Base-by-base conservation (phyloP, 2,113 vertebrate genomes). In the Odontophorus gujanensis region DNA sequence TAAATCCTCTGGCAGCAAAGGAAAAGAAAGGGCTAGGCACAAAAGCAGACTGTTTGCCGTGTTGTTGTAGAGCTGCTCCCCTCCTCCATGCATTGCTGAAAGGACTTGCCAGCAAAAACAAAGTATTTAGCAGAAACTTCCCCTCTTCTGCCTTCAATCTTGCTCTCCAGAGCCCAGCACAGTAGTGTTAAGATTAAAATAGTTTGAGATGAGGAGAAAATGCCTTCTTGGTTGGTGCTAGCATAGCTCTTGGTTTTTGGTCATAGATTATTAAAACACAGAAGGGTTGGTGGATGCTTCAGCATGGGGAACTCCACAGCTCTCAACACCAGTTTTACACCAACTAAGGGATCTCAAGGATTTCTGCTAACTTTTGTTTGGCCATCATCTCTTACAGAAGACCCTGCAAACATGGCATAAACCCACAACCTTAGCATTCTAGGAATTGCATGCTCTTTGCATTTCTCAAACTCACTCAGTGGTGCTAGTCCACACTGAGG, bases 1-100 rank as follows among this genome's bases (percentile, higher is more conserved):
- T 71, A 91, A 96, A 82, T 79, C 69, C 93, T 90, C 48, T 4
- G 0, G 73, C 91, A 94, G 96, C 85, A 87, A 81, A 92, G 32
- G 63, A 7, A 73, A 72, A 57, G 17, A 42, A 53, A 77, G 69
- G 77, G 38, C 45, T 25, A 7, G 53, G 57, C 9, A 71, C 57
- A 30, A 78, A 43, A 55, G 81, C 4, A 0, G 20, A 16, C 62
- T 78, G 55, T 72, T 92, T 82, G n/a, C 74, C 88, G n/a, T n/a
- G n/a, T 61, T 86, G 36, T 15, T 81, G 89, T 66, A 43, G 89
- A 89, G 28, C 55, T 59, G 34, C 24, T 86, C 73, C 79, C 18
- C 42, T 77, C 73, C 65, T 87, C 28, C 51, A 74, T 0, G 40
- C 50, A 12, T 3, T 48, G 78, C 81, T 85, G 74, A 69, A 80